Conservation (phyloP, 2,888 invertebrate genomes). For the Coenonympha arcania region DNA sequence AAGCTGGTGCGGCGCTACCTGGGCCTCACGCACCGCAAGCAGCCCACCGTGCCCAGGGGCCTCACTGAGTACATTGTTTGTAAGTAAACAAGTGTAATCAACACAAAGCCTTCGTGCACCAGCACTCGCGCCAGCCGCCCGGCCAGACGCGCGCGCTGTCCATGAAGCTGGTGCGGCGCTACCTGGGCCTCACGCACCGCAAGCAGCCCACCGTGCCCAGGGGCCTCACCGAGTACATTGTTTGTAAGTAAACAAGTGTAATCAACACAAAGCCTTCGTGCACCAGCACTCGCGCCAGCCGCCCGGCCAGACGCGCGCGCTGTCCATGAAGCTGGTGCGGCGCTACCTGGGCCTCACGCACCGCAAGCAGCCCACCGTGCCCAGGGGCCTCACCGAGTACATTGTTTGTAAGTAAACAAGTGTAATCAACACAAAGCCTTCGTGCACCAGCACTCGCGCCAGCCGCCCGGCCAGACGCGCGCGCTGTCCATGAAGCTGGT, state of each 20-base stretch:
- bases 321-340: conserved; percentile 95
- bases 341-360: conserved; percentile 94
- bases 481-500: conserved; percentile 94
- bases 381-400: conserved; percentile 88
- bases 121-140: conserved; percentile 90
- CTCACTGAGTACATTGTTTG: conserved; percentile 90
- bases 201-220: conserved; percentile 91
- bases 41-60: conserved; percentile 89
- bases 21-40: conserved; percentile 89
- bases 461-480: conserved; percentile 76
- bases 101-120: conserved; percentile 84
- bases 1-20: conserved; percentile 94
- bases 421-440: no score
- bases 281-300: conserved; percentile 95
- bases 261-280: conserved; percentile 76
- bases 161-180: conserved; percentile 94
- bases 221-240: conserved; percentile 89
- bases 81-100: no score
- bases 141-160: conserved; percentile 82
- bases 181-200: conserved; percentile 91
- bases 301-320: conserved; percentile 79
- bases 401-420: background rate
- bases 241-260: conserved; percentile 64
- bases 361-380: conserved; percentile 89
- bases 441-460: no score